A percentile compares a stretch with the other conserved stretches of the same genome.
Evolutionary conservation across 2,797 vertebrate genomes (phyloP).

Genomic region (Sus cebifrons): DNA sequence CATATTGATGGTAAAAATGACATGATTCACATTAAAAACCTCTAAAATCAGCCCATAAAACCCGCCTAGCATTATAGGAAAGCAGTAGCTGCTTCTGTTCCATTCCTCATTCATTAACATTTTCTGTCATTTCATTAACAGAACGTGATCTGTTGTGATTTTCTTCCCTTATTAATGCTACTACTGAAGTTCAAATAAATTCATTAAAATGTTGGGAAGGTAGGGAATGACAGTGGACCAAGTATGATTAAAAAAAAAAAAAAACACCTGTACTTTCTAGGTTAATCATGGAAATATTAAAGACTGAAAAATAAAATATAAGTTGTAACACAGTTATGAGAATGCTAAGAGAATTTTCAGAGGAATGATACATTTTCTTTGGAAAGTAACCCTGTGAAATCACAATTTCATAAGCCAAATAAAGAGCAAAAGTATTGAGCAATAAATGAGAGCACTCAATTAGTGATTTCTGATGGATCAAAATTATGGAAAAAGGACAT

Average conservation of each 20-base stretch:
- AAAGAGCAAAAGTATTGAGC: background rate
- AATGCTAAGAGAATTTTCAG: background rate
- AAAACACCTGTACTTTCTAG: background rate
- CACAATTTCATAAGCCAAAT: slow-evolving; percentile 23
- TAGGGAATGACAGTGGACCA: background rate
- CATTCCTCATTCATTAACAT: background rate
- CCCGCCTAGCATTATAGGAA: background rate
- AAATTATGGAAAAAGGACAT: background rate
- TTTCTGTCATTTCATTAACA: background rate
- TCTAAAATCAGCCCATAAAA: background rate
- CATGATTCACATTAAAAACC: background rate
- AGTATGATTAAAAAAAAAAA: background rate
- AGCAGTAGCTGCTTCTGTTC: background rate
- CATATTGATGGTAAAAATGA: background rate
- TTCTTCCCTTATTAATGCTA: background rate
- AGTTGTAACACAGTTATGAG: background rate
- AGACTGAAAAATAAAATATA: background rate
- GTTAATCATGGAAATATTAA: slow-evolving; percentile 29
- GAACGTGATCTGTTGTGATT: background rate
- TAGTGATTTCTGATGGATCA: background rate
- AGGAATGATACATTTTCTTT: slow-evolving; percentile 23
- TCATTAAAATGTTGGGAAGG: slow-evolving; percentile 22
- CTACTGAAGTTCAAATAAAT: background rate
- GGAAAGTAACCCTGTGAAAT: background rate
- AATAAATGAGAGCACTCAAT: background rate